Conservation (phyloP, 2,888 invertebrate genomes). For the Phytoseiulus persimilis region DNA sequence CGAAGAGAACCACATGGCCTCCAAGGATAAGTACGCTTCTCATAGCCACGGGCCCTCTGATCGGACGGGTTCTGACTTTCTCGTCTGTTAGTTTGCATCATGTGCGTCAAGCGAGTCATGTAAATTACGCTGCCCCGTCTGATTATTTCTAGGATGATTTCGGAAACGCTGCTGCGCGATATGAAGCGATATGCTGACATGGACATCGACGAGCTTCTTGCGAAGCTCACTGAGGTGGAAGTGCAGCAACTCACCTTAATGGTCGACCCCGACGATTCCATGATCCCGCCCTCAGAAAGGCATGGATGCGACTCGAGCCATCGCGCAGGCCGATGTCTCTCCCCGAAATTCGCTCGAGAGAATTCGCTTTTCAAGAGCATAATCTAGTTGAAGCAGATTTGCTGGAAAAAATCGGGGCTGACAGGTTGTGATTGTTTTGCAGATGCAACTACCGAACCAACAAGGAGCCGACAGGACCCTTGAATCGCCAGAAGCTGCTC, state of each 20-base stretch:
- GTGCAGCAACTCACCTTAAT: slow-evolving; percentile 94
- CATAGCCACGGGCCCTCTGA: background rate
- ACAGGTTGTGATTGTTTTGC: background rate
- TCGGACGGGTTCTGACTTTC: background rate
- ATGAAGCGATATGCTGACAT: slow-evolving; percentile 83
- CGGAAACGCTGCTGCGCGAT: slow-evolving; percentile 53
- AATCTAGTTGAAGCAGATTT: background rate
- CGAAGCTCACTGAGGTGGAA: slow-evolving; percentile 87
- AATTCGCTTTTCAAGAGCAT: background rate
- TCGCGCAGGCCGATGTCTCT: too few relatives aligned
- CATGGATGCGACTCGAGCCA: slow-evolving; percentile 54
- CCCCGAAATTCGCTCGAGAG: too few relatives aligned
- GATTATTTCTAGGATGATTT: background rate
- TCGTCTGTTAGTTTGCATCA: background rate
- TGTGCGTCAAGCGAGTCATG: too few relatives aligned
- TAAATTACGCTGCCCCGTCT: background rate
- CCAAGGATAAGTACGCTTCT: background rate
- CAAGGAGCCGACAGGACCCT: slow-evolving; percentile 88
- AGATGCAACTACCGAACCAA: slow-evolving; percentile 89
- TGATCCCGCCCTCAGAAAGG: slow-evolving; percentile 33
- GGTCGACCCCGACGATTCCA: slow-evolving; percentile 83
- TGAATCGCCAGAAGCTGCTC: slow-evolving; percentile 86
- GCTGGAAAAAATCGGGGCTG: background rate
- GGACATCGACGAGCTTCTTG: slow-evolving; percentile 86
- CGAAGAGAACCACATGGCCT: slow-evolving; percentile 32